Conservation (phyloP, 2,113 vertebrate genomes). For the Egretta garzetta region DNA sequence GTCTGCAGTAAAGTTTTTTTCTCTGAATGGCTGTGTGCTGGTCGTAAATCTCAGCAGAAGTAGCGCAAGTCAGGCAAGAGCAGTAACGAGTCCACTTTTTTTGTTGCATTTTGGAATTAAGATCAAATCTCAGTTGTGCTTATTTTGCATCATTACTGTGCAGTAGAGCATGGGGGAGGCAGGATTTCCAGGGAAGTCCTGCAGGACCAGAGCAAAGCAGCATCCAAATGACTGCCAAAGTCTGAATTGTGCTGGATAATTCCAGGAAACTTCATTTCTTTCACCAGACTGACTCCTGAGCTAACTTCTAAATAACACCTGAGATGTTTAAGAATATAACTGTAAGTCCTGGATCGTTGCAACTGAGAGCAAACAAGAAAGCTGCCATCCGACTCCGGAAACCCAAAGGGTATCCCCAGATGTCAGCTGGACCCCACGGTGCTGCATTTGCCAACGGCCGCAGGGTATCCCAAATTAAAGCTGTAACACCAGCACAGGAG, state of each 20-base stretch:
- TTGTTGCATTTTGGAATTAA: not conserved
- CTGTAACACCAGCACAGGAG: not conserved
- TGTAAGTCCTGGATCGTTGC: not conserved
- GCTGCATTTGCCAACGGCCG: slow-evolving; percentile 8
- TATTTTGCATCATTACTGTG: not conserved
- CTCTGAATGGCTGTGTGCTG: not conserved
- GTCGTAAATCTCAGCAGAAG: not conserved
- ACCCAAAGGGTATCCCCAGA: slow-evolving; percentile 29
- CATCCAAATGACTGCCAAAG: not conserved
- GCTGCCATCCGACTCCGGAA: slow-evolving; percentile 4
- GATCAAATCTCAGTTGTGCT: not conserved
- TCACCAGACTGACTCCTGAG: not conserved
- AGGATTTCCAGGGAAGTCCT: not conserved
- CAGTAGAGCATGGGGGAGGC: not conserved
- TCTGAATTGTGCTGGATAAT: not conserved
- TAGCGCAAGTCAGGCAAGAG: not conserved
- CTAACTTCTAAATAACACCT: not conserved
- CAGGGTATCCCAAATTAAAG: slow-evolving; percentile 38
- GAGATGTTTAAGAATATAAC: not conserved
- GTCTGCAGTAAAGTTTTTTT: not conserved
- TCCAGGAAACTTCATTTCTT: not conserved
- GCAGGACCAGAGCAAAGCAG: not conserved
- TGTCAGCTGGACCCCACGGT: slow-evolving; percentile 32
- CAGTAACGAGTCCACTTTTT: not conserved
- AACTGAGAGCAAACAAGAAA: not conserved